Evolutionary conservation across 2,113 vertebrate genomes (phyloP).

Genomic region (Bambusicola thoracicus): DNA sequence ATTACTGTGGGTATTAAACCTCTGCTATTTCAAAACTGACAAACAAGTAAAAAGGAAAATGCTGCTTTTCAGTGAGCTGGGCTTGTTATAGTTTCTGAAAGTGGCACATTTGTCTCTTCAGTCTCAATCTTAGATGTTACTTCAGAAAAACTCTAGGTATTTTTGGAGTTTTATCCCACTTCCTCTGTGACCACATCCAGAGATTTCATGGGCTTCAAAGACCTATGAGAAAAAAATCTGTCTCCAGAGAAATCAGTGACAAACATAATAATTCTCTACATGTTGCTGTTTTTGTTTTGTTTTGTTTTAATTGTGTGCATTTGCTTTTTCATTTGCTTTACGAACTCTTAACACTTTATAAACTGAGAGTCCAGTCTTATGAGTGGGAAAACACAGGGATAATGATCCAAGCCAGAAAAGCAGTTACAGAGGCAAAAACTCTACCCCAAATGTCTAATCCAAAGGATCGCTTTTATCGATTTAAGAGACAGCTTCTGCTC

Average conservation of each 20-base stretch:
- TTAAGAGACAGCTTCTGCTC: conserved; percentile 10
- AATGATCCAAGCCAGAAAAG: neutral
- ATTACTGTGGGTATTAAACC: neutral
- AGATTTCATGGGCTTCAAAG: neutral
- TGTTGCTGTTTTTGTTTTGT: neutral
- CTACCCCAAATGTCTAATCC: neutral
- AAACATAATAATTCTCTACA: neutral
- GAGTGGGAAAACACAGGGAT: neutral
- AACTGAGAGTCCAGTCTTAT: neutral
- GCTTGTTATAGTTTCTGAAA: neutral
- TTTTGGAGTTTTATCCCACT: neutral
- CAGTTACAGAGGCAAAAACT: neutral
- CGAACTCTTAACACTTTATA: neutral
- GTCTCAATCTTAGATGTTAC: neutral
- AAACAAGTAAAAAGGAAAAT: neutral
- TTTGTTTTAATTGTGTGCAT: neutral
- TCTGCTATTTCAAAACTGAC: neutral
- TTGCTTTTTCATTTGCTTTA: neutral
- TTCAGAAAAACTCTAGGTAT: neutral
- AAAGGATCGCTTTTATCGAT: neutral
- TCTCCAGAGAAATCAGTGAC: neutral
- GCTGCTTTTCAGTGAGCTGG: neutral
- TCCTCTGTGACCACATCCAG: neutral
- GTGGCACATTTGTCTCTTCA: neutral
- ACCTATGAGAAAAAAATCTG: neutral